Evolutionary conservation across 2,888 invertebrate species (phyloP).

Genomic region (Lepeophtheirus nordmannii): DNA sequence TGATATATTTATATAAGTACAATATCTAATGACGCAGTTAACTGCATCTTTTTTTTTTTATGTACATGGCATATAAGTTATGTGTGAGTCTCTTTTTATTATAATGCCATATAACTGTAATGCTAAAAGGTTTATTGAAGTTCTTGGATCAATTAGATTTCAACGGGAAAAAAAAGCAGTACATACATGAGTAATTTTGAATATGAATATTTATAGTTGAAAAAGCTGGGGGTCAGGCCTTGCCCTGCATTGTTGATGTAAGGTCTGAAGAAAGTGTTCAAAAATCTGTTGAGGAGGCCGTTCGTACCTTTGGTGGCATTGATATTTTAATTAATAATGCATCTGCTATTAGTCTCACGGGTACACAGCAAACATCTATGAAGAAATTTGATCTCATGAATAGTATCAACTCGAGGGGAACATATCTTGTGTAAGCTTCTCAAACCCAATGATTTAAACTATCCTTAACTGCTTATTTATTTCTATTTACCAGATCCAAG

Average conservation of each 20-base stretch:
- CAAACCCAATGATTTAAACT: neutral
- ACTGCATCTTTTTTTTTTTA: too few relatives aligned
- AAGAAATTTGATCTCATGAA: slow-evolving; percentile 95
- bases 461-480: neutral
- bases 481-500: slow-evolving; percentile 52
- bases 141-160: too few relatives aligned
- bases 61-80: too few relatives aligned
- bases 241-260: slow-evolving; percentile 76
- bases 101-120: too few relatives aligned
- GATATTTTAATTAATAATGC: slow-evolving; percentile 92
- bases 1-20: too few relatives aligned
- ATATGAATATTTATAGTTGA: slow-evolving; percentile 47
- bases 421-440: slow-evolving; percentile 64
- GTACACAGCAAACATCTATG: slow-evolving; percentile 72
- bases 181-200: too few relatives aligned
- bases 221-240: slow-evolving; percentile 62
- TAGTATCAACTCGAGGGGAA: slow-evolving; percentile 79
- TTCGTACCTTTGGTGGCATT: slow-evolving; percentile 79
- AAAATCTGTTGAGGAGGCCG: slow-evolving; percentile 54
- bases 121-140: too few relatives aligned
- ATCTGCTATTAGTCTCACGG: slow-evolving; percentile 73
- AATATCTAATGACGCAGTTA: too few relatives aligned
- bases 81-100: too few relatives aligned
- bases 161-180: too few relatives aligned
- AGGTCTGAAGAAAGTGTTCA: slow-evolving; percentile 59